Percentiles rank a stretch among this genome's conserved stretches.
Conservation (phyloP, 2,797 vertebrate species). For the Enteromius fasciolatus region DNA sequence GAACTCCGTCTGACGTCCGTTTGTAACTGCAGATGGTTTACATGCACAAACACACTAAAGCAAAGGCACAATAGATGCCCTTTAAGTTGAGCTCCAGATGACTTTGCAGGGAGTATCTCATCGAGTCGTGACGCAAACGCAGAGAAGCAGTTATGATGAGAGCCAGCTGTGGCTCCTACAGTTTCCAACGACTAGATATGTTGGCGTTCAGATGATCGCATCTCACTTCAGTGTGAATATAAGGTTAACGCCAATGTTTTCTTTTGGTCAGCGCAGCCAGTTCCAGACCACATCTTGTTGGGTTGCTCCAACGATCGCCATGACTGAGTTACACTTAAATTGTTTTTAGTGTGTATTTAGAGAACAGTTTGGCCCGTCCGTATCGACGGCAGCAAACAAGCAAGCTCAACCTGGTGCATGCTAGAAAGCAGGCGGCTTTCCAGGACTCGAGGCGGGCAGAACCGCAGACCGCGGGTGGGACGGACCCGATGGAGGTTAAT, state of each 20-base stretch:
- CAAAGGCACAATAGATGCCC: constrained; percentile 1
- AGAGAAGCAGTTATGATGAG: constrained; percentile 40
- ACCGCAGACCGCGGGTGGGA: constrained; percentile 20
- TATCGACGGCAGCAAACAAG: constrained; percentile 2
- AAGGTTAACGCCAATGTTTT: constrained; percentile 25
- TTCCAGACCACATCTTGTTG: neutral
- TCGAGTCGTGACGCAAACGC: constrained; percentile 44
- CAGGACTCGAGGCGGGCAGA: constrained; percentile 11
- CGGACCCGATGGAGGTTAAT: constrained; percentile 43
- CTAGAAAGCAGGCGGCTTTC: constrained; percentile 21
- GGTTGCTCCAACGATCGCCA: constrained; percentile 6
- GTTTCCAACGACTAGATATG: neutral
- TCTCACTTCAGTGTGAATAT: neutral
- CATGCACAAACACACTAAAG: constrained; percentile 15
- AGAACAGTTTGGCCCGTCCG: neutral
- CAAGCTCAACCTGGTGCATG: neutral
- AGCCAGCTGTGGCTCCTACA: constrained; percentile 48
- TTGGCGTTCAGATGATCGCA: neutral
- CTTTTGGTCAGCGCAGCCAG: constrained; percentile 10
- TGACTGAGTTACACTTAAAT: constrained; percentile 11
- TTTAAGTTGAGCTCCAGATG: constrained; percentile 25
- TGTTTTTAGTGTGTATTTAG: constrained; percentile 19
- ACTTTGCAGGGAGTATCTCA: constrained; percentile 31
- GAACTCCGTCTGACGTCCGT: neutral
- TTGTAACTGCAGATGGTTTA: constrained; percentile 9